Conservation (phyloP, 2,113 vertebrate species). For the Eurypyga helias region DNA sequence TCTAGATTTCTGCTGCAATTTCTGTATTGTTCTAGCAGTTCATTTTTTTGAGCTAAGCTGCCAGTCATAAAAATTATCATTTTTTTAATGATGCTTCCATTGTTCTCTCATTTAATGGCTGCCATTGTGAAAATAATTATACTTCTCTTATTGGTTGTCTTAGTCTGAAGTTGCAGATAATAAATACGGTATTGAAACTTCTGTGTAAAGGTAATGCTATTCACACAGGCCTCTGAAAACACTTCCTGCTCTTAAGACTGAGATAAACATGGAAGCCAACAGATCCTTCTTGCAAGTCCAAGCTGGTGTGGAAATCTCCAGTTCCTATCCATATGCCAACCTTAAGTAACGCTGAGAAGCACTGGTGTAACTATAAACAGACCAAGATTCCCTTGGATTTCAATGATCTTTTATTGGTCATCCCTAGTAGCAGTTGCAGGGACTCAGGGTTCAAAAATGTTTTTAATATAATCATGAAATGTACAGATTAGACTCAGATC, state of each 20-base stretch:
- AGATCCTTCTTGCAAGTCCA: not conserved
- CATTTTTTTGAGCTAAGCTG: not conserved
- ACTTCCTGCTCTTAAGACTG: conserved; percentile 12
- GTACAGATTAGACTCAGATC: not conserved
- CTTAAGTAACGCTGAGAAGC: not conserved
- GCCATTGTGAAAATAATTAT: not conserved
- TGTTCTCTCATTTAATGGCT: not conserved
- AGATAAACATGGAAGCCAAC: not conserved
- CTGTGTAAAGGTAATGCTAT: conserved; percentile 32
- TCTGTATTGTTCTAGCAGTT: not conserved
- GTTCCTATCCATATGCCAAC: not conserved
- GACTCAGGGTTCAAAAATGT: not conserved
- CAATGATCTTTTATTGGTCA: not conserved
- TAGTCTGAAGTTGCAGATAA: not conserved
- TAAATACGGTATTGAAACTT: not conserved
- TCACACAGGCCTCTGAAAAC: conserved; percentile 37
- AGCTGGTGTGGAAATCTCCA: not conserved
- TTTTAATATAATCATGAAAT: not conserved
- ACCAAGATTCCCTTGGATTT: not conserved
- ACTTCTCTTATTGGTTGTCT: conserved; percentile 6
- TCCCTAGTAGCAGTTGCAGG: not conserved
- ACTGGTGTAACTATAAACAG: not conserved
- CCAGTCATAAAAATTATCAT: not conserved
- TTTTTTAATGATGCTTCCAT: not conserved
- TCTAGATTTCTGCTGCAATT: not conserved